Evolutionary conservation across 1,140 invertebrate genomes (phyloP), one percentile per base, ranked within the genome.

Genomic region (Mizuhopecten yessoensis): DNA sequence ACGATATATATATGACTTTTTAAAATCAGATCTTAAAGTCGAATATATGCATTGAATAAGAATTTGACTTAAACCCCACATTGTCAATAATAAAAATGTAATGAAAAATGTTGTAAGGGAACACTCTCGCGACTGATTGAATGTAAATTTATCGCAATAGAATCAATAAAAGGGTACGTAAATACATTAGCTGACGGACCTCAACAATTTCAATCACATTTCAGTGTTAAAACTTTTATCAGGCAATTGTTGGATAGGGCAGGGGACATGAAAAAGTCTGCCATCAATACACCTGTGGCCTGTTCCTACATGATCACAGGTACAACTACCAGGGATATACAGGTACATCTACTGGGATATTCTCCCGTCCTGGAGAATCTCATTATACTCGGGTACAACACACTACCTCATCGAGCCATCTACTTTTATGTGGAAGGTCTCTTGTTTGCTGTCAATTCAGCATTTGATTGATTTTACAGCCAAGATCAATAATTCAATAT

Each of bases 171-270:
- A 75, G 17, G 23, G 57, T 75, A 17, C 29, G 57, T n/a, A 75
- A 75, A 75, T 75, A 75, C 57, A 75, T 75, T 75, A 75, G n/a
- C 57, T 3, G 23, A 29, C n/a, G 23, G 57, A n/a, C 57, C 57
- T 75, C 57, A 75, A 75, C 57, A 75, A 75, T 75, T 75, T 75
- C 57, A 75, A 75, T 45, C 42, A 45, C 42, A 45, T 45, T 45
- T 45, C 17, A 17, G 42, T 75, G 57, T 75, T 75, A n/a, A 75
- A 29, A 75, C 9, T 75, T 75, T 75, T n/a, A 75, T n/a, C 57
- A 75, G 57, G 57, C 29, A 75, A 75, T 75, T 75, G 42, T 45
- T 45, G 42, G 17, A 45, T 45, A 1, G 57, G 57, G 57, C 3
- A 75, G 57, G 57, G 57, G 57, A 75, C 23, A n/a, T 75, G 42